A percentile compares a stretch with the other conserved stretches of the same genome.
These are phyloP conservation scores for Megaceryle maxima DNA, from an alignment of 2,113 vertebrate genomes.

Conservation along the genomic window DNA sequence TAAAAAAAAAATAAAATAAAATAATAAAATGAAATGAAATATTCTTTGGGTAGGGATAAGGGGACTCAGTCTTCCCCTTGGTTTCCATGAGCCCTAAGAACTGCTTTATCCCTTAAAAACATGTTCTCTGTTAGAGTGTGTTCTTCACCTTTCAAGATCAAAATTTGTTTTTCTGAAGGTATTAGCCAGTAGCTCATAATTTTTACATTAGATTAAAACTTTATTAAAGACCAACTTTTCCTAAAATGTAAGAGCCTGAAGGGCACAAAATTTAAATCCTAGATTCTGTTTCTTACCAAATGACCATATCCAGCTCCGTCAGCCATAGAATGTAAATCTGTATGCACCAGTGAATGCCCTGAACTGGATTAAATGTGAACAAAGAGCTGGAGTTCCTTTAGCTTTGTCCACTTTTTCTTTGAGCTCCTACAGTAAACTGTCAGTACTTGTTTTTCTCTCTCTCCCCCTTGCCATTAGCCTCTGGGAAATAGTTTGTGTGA, in stretches of 20 bases:
- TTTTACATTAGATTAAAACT: neutral
- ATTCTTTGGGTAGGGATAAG: neutral
- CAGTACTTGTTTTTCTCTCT: constrained; percentile 46
- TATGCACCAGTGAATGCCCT: constrained; percentile 25
- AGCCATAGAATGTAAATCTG: constrained; percentile 20
- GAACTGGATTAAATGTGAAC: constrained; percentile 30
- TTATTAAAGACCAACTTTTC: neutral
- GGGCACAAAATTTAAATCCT: neutral
- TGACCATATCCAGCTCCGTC: neutral
- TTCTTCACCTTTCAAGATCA: neutral
- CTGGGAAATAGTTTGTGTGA: constrained; percentile 58
- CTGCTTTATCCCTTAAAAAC: neutral
- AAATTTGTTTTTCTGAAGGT: neutral
- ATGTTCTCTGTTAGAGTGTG: neutral
- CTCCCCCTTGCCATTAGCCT: constrained; percentile 26
- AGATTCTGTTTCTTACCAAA: neutral
- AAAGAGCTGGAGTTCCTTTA: constrained; percentile 48
- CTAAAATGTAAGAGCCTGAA: neutral
- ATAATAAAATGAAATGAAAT: neutral
- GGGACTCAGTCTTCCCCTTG: neutral
- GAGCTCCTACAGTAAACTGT: constrained; percentile 44
- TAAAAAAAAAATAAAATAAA: neutral
- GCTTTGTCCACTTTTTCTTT: constrained; percentile 53
- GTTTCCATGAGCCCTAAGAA: neutral
- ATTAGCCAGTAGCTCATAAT: neutral